A percentile compares a stretch with the other conserved stretches of the same genome.
Evolutionary conservation across 1,140 invertebrate genomes (phyloP).

Genomic region (Liolophura sinensis): DNA sequence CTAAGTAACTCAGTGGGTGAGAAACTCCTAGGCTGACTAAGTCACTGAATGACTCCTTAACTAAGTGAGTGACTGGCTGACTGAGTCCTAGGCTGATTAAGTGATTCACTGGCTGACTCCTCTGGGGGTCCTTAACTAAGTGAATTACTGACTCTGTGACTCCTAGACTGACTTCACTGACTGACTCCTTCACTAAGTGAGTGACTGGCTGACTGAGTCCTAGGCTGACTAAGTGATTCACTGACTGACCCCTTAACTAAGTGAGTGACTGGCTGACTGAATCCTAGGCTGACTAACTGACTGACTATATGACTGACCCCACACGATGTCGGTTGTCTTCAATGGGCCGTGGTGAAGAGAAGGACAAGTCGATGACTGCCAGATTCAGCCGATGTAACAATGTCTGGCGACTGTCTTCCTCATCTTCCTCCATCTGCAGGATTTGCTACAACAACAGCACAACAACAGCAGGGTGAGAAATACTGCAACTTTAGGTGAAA

Average conservation of each 20-base stretch:
- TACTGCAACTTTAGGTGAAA: too few relatives aligned
- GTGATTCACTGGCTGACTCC: too few relatives aligned
- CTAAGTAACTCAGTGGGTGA: too few relatives aligned
- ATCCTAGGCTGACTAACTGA: neutral
- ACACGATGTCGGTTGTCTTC: constrained; percentile 39
- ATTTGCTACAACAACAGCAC: constrained; percentile 31
- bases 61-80: too few relatives aligned
- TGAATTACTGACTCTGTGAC: constrained; percentile 16
- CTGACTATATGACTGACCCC: constrained; percentile 33
- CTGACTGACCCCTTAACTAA: neutral
- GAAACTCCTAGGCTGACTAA: too few relatives aligned
- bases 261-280: neutral
- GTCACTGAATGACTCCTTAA: too few relatives aligned
- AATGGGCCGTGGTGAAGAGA: constrained; percentile 30
- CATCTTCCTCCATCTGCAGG: constrained; percentile 44
- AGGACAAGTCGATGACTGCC: constrained; percentile 39
- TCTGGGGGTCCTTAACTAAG: constrained; percentile 2
- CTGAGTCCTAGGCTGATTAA: too few relatives aligned
- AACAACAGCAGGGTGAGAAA: constrained; percentile 1
- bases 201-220: too few relatives aligned
- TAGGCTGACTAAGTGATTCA: too few relatives aligned
- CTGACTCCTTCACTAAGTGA: too few relatives aligned
- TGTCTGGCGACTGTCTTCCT: constrained; percentile 44
- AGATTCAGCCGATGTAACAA: constrained; percentile 44
- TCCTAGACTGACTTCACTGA: too few relatives aligned